Evolutionary conservation across 1,140 invertebrate species (phyloP), one percentile per base, ranked within the genome.

Genomic region (Papilio polytes): DNA sequence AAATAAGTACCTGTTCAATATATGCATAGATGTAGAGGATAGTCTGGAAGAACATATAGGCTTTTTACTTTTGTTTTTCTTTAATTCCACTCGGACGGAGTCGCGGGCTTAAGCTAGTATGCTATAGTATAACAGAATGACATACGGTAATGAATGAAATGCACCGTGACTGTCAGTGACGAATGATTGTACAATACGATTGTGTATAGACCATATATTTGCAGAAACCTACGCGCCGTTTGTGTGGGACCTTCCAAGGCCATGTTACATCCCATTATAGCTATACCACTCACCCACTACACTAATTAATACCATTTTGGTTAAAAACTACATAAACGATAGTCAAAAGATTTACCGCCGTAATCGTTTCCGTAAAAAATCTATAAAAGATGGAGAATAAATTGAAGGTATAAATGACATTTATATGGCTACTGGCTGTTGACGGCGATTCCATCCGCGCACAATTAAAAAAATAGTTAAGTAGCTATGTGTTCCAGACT

Each of bases 161-260:
- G 13, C 20, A 31, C 26, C 41, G 56, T 78, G 76, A 78, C 9
- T 63, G 76, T 63, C 76, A 78, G 20, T 63, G 53, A 78, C n/a
- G 31, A 78, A 78, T 78, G 76, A 44, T 41, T 63, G 18, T 36
- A 81, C 73, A 80, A 63, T 72, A 51, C 66, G 41, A 66, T 76
- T 80, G 80, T 80, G 59, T 73, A 80, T 56, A 82, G 80, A 80
- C 63, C 82, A 73, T 81, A 72, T 78, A 63, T 63, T 78, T 66
- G 74, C 31, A 70, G 76, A 84, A 86, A 82, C 89, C 89, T 86
- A 91, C 89, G 87, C 87, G 48, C 74, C n/a, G 70, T 59, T n/a
- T 84, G 88, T 85, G 90, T 91, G 89, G 90, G 89, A 82, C 83
- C 81, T 80, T 87, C 85, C 84, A 88, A 90, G 83, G 86, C 83